Base-by-base conservation (phyloP, 1,140 invertebrate genomes). In the Diabrotica undecimpunctata region DNA sequence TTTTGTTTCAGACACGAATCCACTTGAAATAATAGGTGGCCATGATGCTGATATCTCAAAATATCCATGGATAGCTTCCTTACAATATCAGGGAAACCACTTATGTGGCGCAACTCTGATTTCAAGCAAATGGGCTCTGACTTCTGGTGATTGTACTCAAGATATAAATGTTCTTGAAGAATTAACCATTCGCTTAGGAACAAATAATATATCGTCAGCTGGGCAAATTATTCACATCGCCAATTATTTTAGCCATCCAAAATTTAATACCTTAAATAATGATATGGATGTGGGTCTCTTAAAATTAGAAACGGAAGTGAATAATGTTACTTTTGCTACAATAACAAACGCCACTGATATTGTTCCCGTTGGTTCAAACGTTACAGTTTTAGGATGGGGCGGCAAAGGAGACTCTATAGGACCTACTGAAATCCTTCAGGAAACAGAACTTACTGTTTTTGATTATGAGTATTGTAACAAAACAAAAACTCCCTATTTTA, bases 31-130 rank as follows among this genome's bases (percentile, higher is more conserved):
- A 12, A 37, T 37, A 58, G 56, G 35, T 11, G 56, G 56, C 35
- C 56, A 58, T 36, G 56, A 58, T 6, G 38, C 14, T n/a, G 12
- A 58, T 0, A 58, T 58, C 0, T 0, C 12, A 0, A 25, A 37
- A 7, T 37, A 58, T 8, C 36, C 10, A 58, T 25, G 14, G 37
- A 5, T 37, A 10, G 12, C 38, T n/a, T 58, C 56, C 11, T 37
- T 58, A 11, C 56, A 58, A 37, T 37, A 58, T 13, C 8, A 58
- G 8, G 35, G 38, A 10, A n/a, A 58, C 10, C 56, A 36, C 37
- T 58, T 58, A 11, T 58, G 56, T 39, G 56, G 56, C 12, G 56
- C 56, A 36, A 39, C 37, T n/a, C 37, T 58, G 4, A 58, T 58
- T 37, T 25, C 56, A 9, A 37, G 9, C 35, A 58, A 37, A 10